Conservation (phyloP, 2,888 invertebrate genomes). For the Plebejus argus region DNA sequence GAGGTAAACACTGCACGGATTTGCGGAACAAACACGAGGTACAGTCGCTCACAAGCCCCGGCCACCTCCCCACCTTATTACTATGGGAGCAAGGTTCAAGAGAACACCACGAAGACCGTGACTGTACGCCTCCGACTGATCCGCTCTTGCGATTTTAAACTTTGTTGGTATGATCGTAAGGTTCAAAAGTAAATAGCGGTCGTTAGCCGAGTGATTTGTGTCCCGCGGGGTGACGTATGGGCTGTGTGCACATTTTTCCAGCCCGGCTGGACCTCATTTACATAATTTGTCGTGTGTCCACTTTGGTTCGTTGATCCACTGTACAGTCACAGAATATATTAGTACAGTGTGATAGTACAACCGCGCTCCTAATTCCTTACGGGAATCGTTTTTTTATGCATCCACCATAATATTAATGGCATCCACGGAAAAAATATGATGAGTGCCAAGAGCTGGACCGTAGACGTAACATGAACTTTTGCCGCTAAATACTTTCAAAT, state of each 20-base stretch:
- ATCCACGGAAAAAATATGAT: no score
- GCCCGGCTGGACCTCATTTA: neutral
- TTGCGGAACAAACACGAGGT: slow-evolving; percentile 2
- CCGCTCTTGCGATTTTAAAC: neutral
- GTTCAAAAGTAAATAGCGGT: neutral
- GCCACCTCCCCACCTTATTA: neutral
- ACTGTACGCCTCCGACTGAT: neutral
- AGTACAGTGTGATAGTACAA: neutral
- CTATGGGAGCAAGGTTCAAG: neutral
- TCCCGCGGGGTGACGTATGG: neutral
- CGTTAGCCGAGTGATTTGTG: neutral
- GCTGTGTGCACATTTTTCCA: neutral
- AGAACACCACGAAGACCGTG: neutral
- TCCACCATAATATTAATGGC: no score
- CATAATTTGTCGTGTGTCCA: neutral
- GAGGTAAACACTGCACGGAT: neutral
- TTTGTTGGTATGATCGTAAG: neutral
- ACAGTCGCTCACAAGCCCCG: neutral
- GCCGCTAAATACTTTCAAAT: no score
- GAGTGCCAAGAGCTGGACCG: no score
- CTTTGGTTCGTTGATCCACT: neutral
- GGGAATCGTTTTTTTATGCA: no score
- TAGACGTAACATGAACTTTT: no score
- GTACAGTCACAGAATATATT: neutral
- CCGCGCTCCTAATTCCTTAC: neutral